Percentiles rank a stretch among this genome's conserved stretches.
Evolutionary conservation across 1,140 invertebrate genomes (phyloP).

Genomic region (Plodia interpunctella): DNA sequence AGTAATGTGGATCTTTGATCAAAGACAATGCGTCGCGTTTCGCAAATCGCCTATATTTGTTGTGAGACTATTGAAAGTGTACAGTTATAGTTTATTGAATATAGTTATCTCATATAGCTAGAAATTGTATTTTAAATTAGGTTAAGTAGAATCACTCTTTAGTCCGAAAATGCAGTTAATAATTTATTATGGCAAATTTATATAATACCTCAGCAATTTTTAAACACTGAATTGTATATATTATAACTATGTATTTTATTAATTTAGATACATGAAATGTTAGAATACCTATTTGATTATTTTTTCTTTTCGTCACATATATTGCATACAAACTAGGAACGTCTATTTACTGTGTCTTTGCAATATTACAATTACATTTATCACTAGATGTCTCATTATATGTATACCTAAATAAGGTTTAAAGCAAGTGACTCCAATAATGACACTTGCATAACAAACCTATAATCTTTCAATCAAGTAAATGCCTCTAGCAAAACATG

Average conservation of each 20-base stretch:
- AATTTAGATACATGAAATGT: not conserved
- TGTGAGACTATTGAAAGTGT: constrained; percentile 61
- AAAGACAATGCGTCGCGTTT: constrained; percentile 38
- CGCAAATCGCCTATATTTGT: constrained; percentile 40
- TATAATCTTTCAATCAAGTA: not conserved
- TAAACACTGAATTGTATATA: not conserved
- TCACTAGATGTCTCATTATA: not conserved
- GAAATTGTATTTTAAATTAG: constrained; percentile 57
- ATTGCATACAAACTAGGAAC: not conserved
- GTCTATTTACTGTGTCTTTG: not conserved
- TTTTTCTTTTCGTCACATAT: not conserved
- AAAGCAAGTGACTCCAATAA: too few species aligned
- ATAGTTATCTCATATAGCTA: constrained; percentile 59
- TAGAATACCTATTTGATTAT: not conserved
- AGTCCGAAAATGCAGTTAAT: constrained; percentile 67
- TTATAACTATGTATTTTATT: constrained; percentile 1
- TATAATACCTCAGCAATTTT: constrained; percentile 4
- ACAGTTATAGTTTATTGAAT: constrained; percentile 66
- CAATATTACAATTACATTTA: not conserved
- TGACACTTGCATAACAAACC: too few species aligned
- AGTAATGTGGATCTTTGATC: constrained; percentile 42
- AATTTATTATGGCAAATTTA: constrained; percentile 45
- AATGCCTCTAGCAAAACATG: not conserved
- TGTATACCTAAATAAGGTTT: too few species aligned
- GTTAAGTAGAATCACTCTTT: constrained; percentile 68